Evolutionary conservation across 2,888 invertebrate genomes (phyloP).

Genomic region (Clostera curtula): DNA sequence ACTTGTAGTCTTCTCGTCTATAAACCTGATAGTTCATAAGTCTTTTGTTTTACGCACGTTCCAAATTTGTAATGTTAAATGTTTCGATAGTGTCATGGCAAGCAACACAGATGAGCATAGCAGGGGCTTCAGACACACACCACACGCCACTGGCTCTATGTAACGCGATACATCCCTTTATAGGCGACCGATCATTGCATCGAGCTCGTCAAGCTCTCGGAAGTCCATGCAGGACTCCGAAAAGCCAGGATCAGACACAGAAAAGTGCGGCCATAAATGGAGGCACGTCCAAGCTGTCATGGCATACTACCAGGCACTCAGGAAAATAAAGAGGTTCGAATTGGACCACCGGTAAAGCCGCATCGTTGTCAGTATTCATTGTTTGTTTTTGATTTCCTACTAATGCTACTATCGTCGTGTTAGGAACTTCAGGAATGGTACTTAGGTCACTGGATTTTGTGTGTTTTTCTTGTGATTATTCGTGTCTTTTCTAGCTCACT

Average conservation of each 20-base stretch:
- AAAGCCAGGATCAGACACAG: constrained; percentile 55
- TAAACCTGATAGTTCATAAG: no score
- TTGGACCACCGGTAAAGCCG: constrained; percentile 46
- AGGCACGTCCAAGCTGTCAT: constrained; percentile 90
- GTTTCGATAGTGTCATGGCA: no score
- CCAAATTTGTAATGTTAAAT: no score
- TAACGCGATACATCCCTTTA: constrained; percentile 64
- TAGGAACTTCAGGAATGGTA: constrained; percentile 68
- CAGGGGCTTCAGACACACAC: constrained; percentile 33
- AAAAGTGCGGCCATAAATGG: constrained; percentile 83
- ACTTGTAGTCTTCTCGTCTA: no score
- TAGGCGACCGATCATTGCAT: constrained; percentile 71
- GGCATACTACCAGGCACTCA: constrained; percentile 91
- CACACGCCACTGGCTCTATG: constrained; percentile 38
- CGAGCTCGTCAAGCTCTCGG: constrained; percentile 66
- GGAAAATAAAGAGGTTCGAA: constrained; percentile 92
- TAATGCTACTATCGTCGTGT: constrained; percentile 63
- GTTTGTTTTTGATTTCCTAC: constrained; percentile 61
- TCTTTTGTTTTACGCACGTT: no score
- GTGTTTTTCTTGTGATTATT: constrained; percentile 64
- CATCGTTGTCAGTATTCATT: constrained; percentile 57
- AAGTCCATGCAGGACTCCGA: constrained; percentile 62
- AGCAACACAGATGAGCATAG: constrained; percentile 26
- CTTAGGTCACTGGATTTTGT: constrained; percentile 59
- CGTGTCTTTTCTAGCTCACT: constrained; percentile 61